phyloP scores from a whole-genome alignment of 2,888 invertebrate genomes.

The Lacanobia wlatinum region DNA sequence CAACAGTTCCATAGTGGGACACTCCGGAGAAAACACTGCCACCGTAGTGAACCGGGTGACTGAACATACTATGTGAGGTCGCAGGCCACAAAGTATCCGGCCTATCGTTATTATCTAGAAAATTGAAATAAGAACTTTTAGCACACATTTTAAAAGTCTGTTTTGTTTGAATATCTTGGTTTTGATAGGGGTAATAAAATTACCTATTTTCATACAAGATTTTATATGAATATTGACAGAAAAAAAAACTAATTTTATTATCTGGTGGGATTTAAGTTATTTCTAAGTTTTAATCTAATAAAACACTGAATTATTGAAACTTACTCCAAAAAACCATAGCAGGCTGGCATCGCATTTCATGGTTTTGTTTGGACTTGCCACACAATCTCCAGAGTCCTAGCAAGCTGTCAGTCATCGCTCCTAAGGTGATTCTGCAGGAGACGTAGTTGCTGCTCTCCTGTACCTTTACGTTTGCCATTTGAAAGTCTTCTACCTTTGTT shows the following conservation, averaged over 20 bases:
- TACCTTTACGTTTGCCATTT: conserved; percentile 33
- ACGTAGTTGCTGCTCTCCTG: conserved; percentile 58
- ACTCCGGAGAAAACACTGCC: conserved; percentile 68
- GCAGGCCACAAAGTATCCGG: conserved; percentile 58
- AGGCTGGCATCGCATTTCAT: conserved; percentile 56
- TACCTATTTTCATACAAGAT: background rate
- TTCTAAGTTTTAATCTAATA: background rate
- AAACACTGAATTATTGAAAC: conserved; percentile 17
- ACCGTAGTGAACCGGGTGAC: conserved; percentile 71
- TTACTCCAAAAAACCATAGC: conserved; percentile 60
- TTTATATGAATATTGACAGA: background rate
- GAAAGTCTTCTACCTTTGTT: background rate
- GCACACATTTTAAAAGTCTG: background rate
- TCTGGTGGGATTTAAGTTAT: background rate
- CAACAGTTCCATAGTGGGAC: conserved; percentile 44
- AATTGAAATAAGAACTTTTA: conserved; percentile 7
- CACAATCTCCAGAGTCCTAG: conserved; percentile 64
- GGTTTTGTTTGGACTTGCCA: conserved; percentile 33
- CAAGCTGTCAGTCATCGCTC: conserved; percentile 55
- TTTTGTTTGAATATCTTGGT: background rate
- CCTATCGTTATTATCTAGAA: conserved; percentile 62
- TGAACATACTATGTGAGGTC: conserved; percentile 26
- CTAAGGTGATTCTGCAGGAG: conserved; percentile 65
- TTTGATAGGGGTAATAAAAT: background rate
- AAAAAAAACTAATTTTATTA: too few species aligned